phyloP scores from a whole-genome alignment of 1,140 invertebrate genomes.

The Drosophila mayri region DNA sequence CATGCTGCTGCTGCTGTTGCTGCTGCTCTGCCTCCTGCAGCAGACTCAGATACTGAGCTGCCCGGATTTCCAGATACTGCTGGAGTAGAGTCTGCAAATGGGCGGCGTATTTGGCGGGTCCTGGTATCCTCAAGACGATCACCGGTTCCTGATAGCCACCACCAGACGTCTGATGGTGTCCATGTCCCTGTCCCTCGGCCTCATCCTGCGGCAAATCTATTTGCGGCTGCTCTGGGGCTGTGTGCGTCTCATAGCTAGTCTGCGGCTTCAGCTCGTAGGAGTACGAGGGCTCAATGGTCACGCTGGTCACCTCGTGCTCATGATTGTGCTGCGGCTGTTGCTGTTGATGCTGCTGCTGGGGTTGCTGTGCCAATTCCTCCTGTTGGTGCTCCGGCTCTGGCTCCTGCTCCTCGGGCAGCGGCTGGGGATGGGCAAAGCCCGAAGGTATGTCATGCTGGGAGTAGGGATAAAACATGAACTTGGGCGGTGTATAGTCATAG shows the following conservation, averaged over 20 bases:
- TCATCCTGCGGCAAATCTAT: conserved; percentile 73
- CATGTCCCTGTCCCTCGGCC: neutral
- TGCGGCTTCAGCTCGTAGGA: conserved; percentile 83
- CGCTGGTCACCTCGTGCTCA: conserved; percentile 66
- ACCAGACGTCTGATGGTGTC: conserved; percentile 3
- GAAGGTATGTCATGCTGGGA: conserved; percentile 76
- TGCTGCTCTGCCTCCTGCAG: conserved; percentile 75
- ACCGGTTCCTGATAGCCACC: conserved; percentile 76
- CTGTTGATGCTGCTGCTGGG: conserved; percentile 18
- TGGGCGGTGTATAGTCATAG: conserved; percentile 78
- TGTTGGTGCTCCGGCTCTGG: conserved; percentile 19
- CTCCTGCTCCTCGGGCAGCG: conserved; percentile 28
- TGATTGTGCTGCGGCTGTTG: conserved; percentile 24
- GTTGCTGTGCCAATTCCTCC: conserved; percentile 12
- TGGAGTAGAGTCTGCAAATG: conserved; percentile 81
- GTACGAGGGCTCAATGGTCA: conserved; percentile 82
- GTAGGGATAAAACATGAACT: conserved; percentile 84
- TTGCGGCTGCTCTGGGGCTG: conserved; percentile 61
- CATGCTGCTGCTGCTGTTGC: conserved; percentile 54
- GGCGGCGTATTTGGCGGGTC: conserved; percentile 81
- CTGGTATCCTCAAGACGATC: conserved; percentile 80
- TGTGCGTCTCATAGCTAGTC: conserved; percentile 68
- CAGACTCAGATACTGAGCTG: conserved; percentile 77
- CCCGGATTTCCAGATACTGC: conserved; percentile 83
- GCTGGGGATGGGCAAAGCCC: conserved; percentile 29